Conservation (phyloP, 2,113 vertebrate genomes). For the Tympanuchus pallidicinctus region DNA sequence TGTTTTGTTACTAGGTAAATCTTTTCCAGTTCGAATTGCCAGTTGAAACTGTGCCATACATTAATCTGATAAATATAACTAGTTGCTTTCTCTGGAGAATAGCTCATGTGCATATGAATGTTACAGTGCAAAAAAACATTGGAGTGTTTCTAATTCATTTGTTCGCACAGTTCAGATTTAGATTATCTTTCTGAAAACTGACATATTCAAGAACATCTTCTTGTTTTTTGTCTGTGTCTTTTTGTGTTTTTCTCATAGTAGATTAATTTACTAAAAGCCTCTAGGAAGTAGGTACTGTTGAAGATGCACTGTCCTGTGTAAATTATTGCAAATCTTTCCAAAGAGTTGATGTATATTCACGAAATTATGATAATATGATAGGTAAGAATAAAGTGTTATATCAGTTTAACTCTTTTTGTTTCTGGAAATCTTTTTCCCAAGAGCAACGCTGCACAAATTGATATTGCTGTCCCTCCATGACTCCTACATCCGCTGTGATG, state of each 20-base stretch:
- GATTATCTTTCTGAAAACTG: background rate
- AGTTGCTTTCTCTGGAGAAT: background rate
- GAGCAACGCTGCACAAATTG: background rate
- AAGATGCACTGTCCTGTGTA: background rate
- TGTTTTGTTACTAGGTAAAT: slow-evolving; percentile 1
- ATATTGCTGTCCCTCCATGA: background rate
- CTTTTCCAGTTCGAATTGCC: background rate
- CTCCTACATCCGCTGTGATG: background rate
- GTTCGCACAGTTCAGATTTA: background rate
- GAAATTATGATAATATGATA: background rate
- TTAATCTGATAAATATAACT: background rate
- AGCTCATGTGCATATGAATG: background rate
- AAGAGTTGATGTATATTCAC: background rate
- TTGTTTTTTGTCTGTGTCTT: background rate
- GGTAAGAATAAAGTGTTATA: background rate
- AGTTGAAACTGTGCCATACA: background rate
- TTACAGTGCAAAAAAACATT: background rate
- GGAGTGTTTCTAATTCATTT: background rate
- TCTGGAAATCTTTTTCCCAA: background rate
- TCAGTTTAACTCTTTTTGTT: background rate
- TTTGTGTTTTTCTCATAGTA: background rate
- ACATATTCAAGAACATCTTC: background rate
- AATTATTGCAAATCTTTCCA: background rate
- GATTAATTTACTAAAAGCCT: background rate
- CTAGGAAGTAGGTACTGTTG: background rate